Evolutionary conservation across 2,888 invertebrate species (phyloP).

Genomic region (Agriopis marginaria): DNA sequence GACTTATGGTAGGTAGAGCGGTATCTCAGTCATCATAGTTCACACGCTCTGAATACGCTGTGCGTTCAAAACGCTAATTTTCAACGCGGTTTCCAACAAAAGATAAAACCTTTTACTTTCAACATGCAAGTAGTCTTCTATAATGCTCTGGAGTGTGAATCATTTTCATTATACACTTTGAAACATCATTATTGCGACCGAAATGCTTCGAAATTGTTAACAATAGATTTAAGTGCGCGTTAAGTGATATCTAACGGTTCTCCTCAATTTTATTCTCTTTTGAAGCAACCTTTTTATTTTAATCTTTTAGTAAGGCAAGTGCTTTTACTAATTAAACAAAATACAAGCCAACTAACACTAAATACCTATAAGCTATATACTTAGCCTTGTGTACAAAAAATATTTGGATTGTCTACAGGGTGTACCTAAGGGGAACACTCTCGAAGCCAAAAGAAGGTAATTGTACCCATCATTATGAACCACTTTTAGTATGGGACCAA

Average conservation of each 20-base stretch:
- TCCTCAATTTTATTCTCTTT: neutral
- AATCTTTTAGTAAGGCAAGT: too few species aligned
- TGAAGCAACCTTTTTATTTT: too few species aligned
- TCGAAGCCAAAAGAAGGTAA: too few species aligned
- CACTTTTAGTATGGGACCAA: too few species aligned
- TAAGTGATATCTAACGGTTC: constrained; percentile 31
- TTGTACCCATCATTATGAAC: too few species aligned
- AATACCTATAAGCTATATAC: too few species aligned
- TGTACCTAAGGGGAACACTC: too few species aligned
- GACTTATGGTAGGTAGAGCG: constrained; percentile 34
- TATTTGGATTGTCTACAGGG: too few species aligned
- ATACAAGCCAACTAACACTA: too few species aligned
- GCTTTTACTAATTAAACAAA: too few species aligned
- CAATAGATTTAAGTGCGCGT: constrained; percentile 34
- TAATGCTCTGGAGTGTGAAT: constrained; percentile 40
- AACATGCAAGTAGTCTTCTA: constrained; percentile 33
- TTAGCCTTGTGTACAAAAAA: too few species aligned
- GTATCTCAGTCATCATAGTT: constrained; percentile 56
- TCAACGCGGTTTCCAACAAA: constrained; percentile 55
- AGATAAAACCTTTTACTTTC: constrained; percentile 62
- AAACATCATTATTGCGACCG: constrained; percentile 37
- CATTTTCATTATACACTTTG: constrained; percentile 36
- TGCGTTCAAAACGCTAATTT: constrained; percentile 47
- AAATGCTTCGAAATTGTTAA: constrained; percentile 26
- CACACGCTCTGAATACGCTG: constrained; percentile 73